Percentiles rank a stretch among this genome's conserved stretches.
These are phyloP conservation scores for Hipparchia semele DNA, from an alignment of 2,888 invertebrate species.

Conservation along the genomic window DNA sequence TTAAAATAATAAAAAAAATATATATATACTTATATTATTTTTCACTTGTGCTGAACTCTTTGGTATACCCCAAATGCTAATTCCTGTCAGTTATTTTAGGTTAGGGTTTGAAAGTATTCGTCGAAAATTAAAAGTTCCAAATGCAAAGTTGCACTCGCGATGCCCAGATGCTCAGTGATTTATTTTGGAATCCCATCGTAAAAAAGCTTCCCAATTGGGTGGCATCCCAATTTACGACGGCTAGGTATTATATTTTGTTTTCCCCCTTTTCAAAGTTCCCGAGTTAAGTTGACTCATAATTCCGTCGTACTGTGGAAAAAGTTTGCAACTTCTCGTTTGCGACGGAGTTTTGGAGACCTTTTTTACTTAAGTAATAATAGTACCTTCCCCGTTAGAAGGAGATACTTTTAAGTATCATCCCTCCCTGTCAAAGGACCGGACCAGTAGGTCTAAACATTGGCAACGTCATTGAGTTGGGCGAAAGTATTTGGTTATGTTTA, in stretches of 20 bases:
- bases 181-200: constrained; percentile 25
- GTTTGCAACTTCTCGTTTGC: constrained; percentile 64
- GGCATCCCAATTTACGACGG: constrained; percentile 40
- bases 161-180: constrained; percentile 27
- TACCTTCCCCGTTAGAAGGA: background rate
- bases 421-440: background rate
- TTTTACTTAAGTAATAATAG: constrained; percentile 42
- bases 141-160: background rate
- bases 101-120: background rate
- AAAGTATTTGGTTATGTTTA: background rate
- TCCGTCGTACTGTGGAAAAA: constrained; percentile 60
- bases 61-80: too few species aligned
- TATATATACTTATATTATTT: too few species aligned
- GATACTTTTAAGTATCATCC: background rate
- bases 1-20: too few species aligned
- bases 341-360: constrained; percentile 55
- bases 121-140: constrained; percentile 1
- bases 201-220: constrained; percentile 38
- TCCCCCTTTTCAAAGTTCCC: constrained; percentile 48
- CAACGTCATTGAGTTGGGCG: background rate
- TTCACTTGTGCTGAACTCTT: too few species aligned
- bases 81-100: background rate
- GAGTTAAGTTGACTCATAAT: constrained; percentile 69
- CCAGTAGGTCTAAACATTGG: background rate
- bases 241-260: constrained; percentile 49